These are phyloP conservation scores for Cotesia glomerata DNA, from an alignment of 1,140 invertebrate species.

Conservation along the genomic window DNA sequence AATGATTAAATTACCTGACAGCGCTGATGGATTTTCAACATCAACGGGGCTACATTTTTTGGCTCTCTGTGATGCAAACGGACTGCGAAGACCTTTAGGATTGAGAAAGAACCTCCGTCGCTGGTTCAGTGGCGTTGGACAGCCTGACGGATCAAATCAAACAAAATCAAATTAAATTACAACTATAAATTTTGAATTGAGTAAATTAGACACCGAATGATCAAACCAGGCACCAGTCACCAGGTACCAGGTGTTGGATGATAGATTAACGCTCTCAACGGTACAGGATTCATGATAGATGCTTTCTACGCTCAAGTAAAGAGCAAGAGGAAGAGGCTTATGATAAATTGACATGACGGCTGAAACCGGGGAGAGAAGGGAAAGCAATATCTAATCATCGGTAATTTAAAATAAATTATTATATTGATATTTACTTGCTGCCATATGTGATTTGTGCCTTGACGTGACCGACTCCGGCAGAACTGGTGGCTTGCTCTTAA, in stretches of 20 bases:
- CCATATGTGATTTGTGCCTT: slow-evolving; percentile 58
- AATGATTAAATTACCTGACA: slow-evolving; percentile 68
- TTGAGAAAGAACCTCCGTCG: slow-evolving; percentile 81
- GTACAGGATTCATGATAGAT: not conserved
- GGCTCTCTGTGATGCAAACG: slow-evolving; percentile 66
- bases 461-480: slow-evolving; percentile 45
- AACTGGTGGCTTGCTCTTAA: slow-evolving; percentile 50
- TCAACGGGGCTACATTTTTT: slow-evolving; percentile 54
- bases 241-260: not conserved
- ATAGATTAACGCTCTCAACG: not conserved
- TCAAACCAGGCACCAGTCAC: too few relatives aligned
- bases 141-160: slow-evolving; percentile 59
- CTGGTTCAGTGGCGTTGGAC: slow-evolving; percentile 80
- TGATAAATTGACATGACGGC: too few relatives aligned
- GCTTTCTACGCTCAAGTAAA: not conserved
- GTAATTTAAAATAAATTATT: slow-evolving; percentile 7
- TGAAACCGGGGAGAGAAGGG: not conserved
- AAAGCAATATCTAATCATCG: slow-evolving; percentile 20
- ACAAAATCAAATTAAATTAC: not conserved
- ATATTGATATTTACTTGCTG: slow-evolving; percentile 58
- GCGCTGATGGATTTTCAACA: slow-evolving; percentile 61
- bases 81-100: slow-evolving; percentile 76
- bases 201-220: not conserved
- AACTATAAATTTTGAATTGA: slow-evolving; percentile 22
- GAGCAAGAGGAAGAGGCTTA: not conserved